These are phyloP conservation scores for Petaurus breviceps DNA, from an alignment of 2,113 vertebrate genomes.

Conservation along the genomic window DNA sequence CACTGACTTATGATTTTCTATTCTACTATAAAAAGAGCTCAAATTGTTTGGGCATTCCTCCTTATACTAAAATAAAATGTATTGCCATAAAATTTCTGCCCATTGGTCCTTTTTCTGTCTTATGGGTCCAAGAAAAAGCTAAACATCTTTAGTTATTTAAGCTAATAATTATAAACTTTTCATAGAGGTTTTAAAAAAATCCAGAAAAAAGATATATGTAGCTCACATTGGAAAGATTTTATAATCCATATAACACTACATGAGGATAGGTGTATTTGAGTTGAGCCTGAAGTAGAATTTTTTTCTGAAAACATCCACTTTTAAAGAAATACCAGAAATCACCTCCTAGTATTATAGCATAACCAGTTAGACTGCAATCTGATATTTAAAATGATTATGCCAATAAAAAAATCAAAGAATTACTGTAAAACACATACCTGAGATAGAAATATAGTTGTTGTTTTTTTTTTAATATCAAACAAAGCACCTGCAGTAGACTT, in stretches of 20 bases:
- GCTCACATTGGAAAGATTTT: not conserved
- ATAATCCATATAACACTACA: not conserved
- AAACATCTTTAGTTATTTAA: not conserved
- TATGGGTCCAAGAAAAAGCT: not conserved
- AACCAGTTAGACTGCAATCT: not conserved
- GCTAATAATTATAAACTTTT: not conserved
- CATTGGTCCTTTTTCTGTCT: not conserved
- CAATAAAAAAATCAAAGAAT: not conserved
- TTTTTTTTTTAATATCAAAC: not conserved
- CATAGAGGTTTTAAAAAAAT: not conserved
- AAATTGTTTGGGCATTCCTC: not conserved
- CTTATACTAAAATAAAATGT: not conserved
- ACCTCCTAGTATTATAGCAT: not conserved
- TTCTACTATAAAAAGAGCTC: not conserved
- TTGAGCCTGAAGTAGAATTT: not conserved
- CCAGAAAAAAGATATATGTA: not conserved
- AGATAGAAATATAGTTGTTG: constrained; percentile 3
- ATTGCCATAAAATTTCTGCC: not conserved
- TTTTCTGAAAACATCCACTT: not conserved
- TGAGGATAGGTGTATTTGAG: not conserved
- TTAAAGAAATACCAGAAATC: not conserved
- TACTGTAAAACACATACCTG: constrained; percentile 7
- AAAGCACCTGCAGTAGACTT: not conserved
- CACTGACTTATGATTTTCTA: not conserved
- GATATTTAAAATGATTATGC: not conserved